Conservation (phyloP, 2,797 vertebrate species). For the Phoebastria nigripes region DNA sequence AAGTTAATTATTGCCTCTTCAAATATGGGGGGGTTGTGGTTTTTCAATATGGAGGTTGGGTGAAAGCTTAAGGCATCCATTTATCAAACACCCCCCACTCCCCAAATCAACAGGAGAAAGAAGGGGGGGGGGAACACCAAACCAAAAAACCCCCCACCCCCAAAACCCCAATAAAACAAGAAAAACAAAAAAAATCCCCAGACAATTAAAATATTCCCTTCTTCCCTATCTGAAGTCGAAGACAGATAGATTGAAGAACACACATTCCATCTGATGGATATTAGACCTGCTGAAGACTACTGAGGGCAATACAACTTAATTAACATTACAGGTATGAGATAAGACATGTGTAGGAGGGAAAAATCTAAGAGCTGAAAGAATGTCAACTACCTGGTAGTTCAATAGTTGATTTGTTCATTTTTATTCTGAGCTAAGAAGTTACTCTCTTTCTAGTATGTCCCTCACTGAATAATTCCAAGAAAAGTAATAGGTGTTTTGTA, state of each 20-base stretch:
- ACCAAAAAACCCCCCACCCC: not conserved
- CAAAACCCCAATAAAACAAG: not conserved
- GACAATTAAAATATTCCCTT: not conserved
- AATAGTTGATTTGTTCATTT: conserved; percentile 31
- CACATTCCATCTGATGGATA: not conserved
- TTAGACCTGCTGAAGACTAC: not conserved
- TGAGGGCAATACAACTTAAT: not conserved
- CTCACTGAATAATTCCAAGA: not conserved
- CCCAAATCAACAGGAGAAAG: not conserved
- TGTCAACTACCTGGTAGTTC: not conserved
- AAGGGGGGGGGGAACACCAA: no score
- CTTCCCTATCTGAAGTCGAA: not conserved
- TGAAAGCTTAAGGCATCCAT: not conserved
- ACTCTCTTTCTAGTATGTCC: not conserved
- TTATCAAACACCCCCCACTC: not conserved
- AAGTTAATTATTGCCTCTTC: not conserved
- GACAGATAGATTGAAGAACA: not conserved
- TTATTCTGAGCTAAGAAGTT: not conserved
- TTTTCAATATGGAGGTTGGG: accelerated
- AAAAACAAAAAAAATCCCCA: not conserved
- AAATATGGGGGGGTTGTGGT: accelerated
- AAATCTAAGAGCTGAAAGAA: not conserved
- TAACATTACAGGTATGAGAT: not conserved
- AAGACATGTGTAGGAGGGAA: not conserved
- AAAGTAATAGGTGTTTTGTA: not conserved